Percentiles rank a stretch among this genome's conserved stretches.
Evolutionary conservation across 2,888 invertebrate species (phyloP).

Genomic region (Altica lythri): DNA sequence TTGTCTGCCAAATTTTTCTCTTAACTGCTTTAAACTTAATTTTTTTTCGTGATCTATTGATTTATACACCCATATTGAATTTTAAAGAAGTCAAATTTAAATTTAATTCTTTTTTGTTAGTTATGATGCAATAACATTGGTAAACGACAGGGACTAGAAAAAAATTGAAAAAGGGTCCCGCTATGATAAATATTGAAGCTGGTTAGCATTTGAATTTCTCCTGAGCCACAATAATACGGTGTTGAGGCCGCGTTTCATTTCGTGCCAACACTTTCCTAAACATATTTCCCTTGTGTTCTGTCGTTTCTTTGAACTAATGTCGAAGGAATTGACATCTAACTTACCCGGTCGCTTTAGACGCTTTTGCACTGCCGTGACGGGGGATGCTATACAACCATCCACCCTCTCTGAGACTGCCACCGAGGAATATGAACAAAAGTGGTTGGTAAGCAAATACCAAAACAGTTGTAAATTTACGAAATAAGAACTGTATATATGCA

Average conservation of each 20-base stretch:
- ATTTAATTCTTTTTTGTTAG: too few species aligned
- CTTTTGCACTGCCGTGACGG: slow-evolving; percentile 8
- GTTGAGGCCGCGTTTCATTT: slow-evolving; percentile 53
- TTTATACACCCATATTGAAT: too few species aligned
- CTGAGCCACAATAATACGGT: slow-evolving; percentile 53
- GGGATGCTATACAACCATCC: background rate
- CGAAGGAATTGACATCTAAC: slow-evolving; percentile 55
- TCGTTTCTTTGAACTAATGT: slow-evolving; percentile 56
- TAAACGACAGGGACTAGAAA: slow-evolving; percentile 16
- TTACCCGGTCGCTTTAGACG: slow-evolving; percentile 33
- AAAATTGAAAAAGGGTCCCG: slow-evolving; percentile 23
- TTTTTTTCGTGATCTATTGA: too few species aligned
- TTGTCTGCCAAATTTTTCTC: too few species aligned
- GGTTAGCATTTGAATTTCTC: slow-evolving; percentile 56
- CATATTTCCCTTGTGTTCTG: slow-evolving; percentile 58
- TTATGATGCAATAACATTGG: slow-evolving; percentile 2
- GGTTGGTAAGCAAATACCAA: background rate
- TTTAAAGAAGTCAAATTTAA: too few species aligned
- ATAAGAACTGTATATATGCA: too few species aligned
- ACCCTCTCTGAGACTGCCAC: too few species aligned
- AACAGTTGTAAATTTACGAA: background rate
- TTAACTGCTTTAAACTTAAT: too few species aligned
- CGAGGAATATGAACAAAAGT: background rate
- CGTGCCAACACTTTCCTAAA: slow-evolving; percentile 49
- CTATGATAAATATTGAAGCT: slow-evolving; percentile 52